A percentile compares a stretch with the other conserved stretches of the same genome.
Conservation (phyloP, 37 sponge, comb jelly and placozoan genomes). For the Chondrilla cf. caribensis region DNA sequence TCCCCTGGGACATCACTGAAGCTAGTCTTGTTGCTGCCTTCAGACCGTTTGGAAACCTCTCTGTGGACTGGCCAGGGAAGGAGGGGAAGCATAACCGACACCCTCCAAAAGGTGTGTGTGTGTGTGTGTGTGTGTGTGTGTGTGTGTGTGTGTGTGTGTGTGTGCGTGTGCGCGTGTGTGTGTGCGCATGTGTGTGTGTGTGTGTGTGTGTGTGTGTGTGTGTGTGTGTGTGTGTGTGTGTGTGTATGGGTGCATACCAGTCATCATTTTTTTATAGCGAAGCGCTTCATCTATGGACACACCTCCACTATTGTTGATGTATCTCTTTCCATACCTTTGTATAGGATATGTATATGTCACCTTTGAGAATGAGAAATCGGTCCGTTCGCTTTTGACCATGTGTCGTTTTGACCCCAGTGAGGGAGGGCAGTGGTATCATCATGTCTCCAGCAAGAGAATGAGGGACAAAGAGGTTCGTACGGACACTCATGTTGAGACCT, state of each 20-base stretch:
- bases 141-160: slow-evolving; percentile 27
- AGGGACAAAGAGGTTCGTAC: slow-evolving; percentile 83
- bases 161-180: slow-evolving; percentile 4
- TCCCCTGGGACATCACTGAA: slow-evolving; percentile 99
- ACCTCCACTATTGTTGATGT: neutral
- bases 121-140: slow-evolving; percentile 12
- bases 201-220: slow-evolving; percentile 1
- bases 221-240: slow-evolving; percentile 16
- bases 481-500: too few relatives aligned
- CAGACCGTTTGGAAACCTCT: slow-evolving; percentile 76
- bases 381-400: slow-evolving; percentile 70
- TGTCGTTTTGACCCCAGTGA: slow-evolving; percentile 81
- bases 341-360: slow-evolving; percentile 93
- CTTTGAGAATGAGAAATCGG: slow-evolving; percentile 86
- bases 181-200: slow-evolving; percentile 18
- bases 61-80: slow-evolving; percentile 98
- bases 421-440: slow-evolving; percentile 85
- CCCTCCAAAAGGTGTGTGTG: slow-evolving; percentile 82
- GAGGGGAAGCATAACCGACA: slow-evolving; percentile 90
- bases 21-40: slow-evolving; percentile 75
- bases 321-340: neutral
- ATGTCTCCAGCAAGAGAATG: slow-evolving; percentile 83
- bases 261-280: too few relatives aligned
- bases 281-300: too few relatives aligned
- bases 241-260: neutral